Base-by-base conservation (phyloP, 2,888 invertebrate species). In the Protophormia terraenovae region DNA sequence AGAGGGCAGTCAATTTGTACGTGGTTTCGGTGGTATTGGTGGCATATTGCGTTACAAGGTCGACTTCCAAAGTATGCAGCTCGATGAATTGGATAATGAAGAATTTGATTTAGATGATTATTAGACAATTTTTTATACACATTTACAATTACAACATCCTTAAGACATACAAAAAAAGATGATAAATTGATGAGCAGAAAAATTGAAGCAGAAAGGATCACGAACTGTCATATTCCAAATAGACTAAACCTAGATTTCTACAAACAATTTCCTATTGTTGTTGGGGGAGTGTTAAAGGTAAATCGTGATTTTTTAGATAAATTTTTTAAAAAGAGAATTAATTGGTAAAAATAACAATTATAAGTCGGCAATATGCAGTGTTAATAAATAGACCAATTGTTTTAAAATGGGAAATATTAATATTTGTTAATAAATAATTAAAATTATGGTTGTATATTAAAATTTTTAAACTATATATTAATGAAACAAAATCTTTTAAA, bases 41-140 rank as follows among this genome's bases (percentile, higher is more conserved):
- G 99, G 99, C 93, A 98, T 99, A 93, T 96, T 99, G 89, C 97
- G 99, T 93, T 99, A 99, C 95, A 98, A 99, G 94, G 99, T 99
- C 93, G 99, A 99, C 94, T 98, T 99, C 94, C 98, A 99, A 94
- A 97, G 97, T 90, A 96, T 98, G 90, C 98, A 98, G 94, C 96
- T 97, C 90, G 97, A 97, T 93, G 97, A 97, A 93, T 97, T 97
- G 93, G 97, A 97, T 93, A 97, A 98, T 93, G 97, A 80, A 24
- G 83, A 83, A 50, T 86, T 98, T 91, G 97, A 98, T 94, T 95
- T 98, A 93, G 98, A 98, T 93, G 98, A 98, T 94, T 98, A 98
- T 94, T 97, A 96, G 95, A 93, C 67, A 82, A 85, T 66, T 79
- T 82, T 66, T 64, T 16, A 35, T 10, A 67, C 47, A 50, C n/a